Evolutionary conservation across 2,113 vertebrate genomes (phyloP).

Genomic region (Callospermophilus lateralis): DNA sequence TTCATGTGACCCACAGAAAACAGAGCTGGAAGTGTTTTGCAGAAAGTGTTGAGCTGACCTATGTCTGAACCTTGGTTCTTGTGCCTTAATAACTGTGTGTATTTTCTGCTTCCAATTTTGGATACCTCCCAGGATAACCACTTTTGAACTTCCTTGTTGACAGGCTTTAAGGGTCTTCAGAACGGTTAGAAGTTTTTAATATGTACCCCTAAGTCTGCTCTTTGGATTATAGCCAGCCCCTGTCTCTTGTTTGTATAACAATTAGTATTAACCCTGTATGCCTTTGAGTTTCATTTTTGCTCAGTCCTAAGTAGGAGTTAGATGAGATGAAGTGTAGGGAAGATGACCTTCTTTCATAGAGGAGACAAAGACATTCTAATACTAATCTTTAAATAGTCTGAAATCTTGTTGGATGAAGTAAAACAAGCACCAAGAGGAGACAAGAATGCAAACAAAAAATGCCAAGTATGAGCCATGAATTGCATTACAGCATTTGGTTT

Average conservation of each 20-base stretch:
- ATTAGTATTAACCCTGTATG: not conserved
- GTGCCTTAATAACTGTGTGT: not conserved
- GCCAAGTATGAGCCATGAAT: not conserved
- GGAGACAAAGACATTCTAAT: conserved; percentile 10
- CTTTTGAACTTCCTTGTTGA: conserved; percentile 28
- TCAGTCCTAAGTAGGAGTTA: not conserved
- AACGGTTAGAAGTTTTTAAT: not conserved
- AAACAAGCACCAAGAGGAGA: conserved; percentile 15
- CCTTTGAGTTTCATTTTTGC: conserved; percentile 4
- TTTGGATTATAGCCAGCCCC: not conserved
- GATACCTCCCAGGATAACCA: not conserved
- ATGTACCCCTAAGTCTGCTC: not conserved
- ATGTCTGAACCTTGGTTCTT: not conserved
- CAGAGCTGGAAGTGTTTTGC: not conserved
- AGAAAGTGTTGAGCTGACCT: not conserved
- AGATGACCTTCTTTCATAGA: not conserved
- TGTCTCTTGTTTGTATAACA: conserved; percentile 17
- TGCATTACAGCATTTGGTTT: not conserved
- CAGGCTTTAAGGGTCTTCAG: not conserved
- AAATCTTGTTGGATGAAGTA: conserved; percentile 11
- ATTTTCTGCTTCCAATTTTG: conserved; percentile 56
- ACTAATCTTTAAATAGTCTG: not conserved
- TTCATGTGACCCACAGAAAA: not conserved
- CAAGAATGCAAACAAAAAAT: not conserved
- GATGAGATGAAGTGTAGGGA: not conserved